phyloP scores from a whole-genome alignment of 2,888 invertebrate genomes.

The Globia sparganii region DNA sequence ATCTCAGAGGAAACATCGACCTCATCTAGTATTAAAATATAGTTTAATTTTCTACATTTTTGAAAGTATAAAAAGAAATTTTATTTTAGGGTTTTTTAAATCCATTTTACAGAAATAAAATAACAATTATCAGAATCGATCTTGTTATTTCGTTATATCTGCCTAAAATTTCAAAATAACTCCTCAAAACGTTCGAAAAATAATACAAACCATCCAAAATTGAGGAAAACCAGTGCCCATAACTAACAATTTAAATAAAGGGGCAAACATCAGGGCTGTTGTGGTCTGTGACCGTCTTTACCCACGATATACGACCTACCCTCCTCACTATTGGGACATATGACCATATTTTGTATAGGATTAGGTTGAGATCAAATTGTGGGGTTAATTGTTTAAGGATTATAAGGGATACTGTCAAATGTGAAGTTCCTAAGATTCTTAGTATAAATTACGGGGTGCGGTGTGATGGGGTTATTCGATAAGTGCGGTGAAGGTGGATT shows the following conservation, averaged over 20 bases:
- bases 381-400: slow-evolving; percentile 68
- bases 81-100: too few relatives aligned
- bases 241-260: slow-evolving; percentile 66
- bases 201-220: slow-evolving; percentile 35
- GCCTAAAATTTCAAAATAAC: too few relatives aligned
- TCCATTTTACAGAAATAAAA: too few relatives aligned
- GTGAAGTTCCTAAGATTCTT: slow-evolving; percentile 55
- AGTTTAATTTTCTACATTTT: too few relatives aligned
- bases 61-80: too few relatives aligned
- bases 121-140: too few relatives aligned
- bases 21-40: too few relatives aligned
- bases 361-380: slow-evolving; percentile 69
- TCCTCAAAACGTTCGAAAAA: slow-evolving; percentile 29
- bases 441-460: slow-evolving; percentile 50
- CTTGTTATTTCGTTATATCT: too few relatives aligned
- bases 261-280: slow-evolving; percentile 47
- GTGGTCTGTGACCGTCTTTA: slow-evolving; percentile 66
- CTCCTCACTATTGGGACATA: slow-evolving; percentile 66
- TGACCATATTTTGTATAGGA: slow-evolving; percentile 69
- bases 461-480: slow-evolving; percentile 43
- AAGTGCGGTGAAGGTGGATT: slow-evolving; percentile 37
- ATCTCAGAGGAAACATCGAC: too few relatives aligned
- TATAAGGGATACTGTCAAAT: slow-evolving; percentile 60
- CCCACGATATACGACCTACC: slow-evolving; percentile 66
- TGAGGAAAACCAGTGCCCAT: too few relatives aligned